Conservation (phyloP, 2,797 vertebrate species). For the Alauda arvensis region DNA sequence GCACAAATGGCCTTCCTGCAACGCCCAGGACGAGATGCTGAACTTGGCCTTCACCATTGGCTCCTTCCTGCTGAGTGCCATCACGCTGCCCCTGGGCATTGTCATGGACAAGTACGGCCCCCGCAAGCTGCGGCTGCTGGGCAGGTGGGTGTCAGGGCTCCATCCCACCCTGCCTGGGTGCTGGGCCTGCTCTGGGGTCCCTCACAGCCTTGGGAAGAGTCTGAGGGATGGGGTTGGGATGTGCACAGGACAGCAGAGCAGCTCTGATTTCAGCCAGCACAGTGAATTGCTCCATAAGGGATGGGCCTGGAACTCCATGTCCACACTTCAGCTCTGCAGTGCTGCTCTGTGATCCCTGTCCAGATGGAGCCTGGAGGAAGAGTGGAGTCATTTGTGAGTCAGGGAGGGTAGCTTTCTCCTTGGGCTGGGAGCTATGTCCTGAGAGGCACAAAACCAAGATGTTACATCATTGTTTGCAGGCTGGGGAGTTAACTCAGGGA, state of each 20-base stretch:
- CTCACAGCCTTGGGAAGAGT: background rate
- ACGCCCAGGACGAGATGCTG: conserved; percentile 95
- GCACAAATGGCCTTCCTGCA: conserved; percentile 88
- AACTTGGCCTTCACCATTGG: conserved; percentile 96
- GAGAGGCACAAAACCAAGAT: conserved; percentile 33
- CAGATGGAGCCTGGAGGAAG: conserved; percentile 35
- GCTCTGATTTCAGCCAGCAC: background rate
- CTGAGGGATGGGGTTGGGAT: background rate
- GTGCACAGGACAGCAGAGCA: background rate
- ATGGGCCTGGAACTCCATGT: background rate
- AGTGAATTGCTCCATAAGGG: background rate
- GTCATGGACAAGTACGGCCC: conserved; percentile 99
- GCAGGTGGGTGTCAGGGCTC: conserved; percentile 78
- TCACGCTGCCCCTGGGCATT: conserved; percentile 88
- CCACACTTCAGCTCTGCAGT: background rate
- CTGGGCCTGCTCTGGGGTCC: background rate
- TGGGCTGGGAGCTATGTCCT: conserved; percentile 33
- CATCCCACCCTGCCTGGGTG: accelerated
- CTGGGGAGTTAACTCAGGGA: background rate
- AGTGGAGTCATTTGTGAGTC: conserved; percentile 10
- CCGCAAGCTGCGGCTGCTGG: conserved; percentile 91
- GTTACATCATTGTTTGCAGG: conserved; percentile 27
- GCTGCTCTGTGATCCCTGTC: background rate
- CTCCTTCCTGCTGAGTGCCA: conserved; percentile 96
- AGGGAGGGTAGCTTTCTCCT: conserved; percentile 18